Evolutionary conservation across 2,888 invertebrate species (phyloP), one percentile per base, ranked within the genome.

Genomic region (Erebia palarica): DNA sequence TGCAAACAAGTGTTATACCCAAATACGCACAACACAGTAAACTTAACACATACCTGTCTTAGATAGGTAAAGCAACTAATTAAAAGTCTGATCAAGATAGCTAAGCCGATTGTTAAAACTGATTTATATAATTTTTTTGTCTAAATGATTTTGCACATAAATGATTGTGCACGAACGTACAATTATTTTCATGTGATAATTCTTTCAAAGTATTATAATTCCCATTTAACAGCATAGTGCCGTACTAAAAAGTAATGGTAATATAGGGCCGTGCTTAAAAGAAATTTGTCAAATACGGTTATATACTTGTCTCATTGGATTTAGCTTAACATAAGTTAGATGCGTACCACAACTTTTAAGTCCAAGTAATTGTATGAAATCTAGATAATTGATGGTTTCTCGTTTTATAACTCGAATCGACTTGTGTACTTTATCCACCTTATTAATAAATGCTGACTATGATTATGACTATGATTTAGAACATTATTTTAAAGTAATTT

Each of bases 11-110:
- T 16, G 18, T 44, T 14, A 42, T 27, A n/a, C 42, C n/a, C 27
- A 61, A 1, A 21, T 27, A 63, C 63, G 63, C 63, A 63, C 63
- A 63, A 63, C 3, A 10, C 63, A 63, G 2, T 14, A 10, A 36
- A 44, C 42, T 16, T 3, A 42, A 60, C 16, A 60, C 16, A 47
- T 8, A 21, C 21, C 1, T 36, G 44, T 16, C 60, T 16, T 1
- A 63, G 9, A 14, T 47, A 61, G 21, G 42, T 47, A 42, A 42
- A 18, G 57, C 57, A 21, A 57, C 3, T 18, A 57, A 57, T 21
- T 57, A 57, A 13, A 53, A 57, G 21, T 57, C 13, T 57, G 21
- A 57, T 57, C 55, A 11, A 55, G 2, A 16, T 55, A 18, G 55
- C 7, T 18, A 10, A 14, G 16, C 47, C 3, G 13, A 13, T 55